Base-by-base conservation (phyloP, 2,888 invertebrate species). In the Acrocyrtus sp. region DNA sequence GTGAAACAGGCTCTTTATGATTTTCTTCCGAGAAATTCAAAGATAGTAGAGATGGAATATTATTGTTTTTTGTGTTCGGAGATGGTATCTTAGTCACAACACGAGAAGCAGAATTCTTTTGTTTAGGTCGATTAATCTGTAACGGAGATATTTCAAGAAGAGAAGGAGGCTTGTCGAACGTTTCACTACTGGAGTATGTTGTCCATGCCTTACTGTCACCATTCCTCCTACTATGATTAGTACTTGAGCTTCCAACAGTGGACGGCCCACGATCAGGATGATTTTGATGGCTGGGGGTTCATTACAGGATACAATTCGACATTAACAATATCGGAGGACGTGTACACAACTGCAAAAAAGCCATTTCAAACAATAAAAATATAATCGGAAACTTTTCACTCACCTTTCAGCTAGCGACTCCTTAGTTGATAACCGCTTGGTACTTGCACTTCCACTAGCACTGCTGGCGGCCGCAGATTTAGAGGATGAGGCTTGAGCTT, bases 361-460 rank as follows among this genome's bases (percentile, higher is more conserved):
- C 53, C 45, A 63, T 50, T 58, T 63, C 63, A 22, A 57, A 51
- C 63, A 58, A 53, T 34, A 24, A 8, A 34, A 26, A 51, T 73
- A 67, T 45, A 51, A 57, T 51, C 65, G 54, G 53, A 63, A 63
- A 12, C n/a, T n/a, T n/a, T 26, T 45, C 22, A 21, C 74, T 66
- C 78, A 81, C 81, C 79, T 78, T 77, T 81, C 81, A 22, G 81
- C 81, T 51, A 81, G 65, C 2, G 81, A 80, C 61, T 81, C 81
- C 58, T 79, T 81, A 6, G 76, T 76, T n/a, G 74, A 72, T 22
- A 75, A 12, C 22, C 79, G 62, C 34, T 76, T 78, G 10, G 29
- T 54, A 17, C 65, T 43, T 27, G 62, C 50, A 34, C 24, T 45
- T 41, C 66, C 66, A 65, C 69, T 65, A 29, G 56, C 29, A 54